Evolutionary conservation across 2,113 vertebrate species (phyloP).

Genomic region (Psittacara wagleri): DNA sequence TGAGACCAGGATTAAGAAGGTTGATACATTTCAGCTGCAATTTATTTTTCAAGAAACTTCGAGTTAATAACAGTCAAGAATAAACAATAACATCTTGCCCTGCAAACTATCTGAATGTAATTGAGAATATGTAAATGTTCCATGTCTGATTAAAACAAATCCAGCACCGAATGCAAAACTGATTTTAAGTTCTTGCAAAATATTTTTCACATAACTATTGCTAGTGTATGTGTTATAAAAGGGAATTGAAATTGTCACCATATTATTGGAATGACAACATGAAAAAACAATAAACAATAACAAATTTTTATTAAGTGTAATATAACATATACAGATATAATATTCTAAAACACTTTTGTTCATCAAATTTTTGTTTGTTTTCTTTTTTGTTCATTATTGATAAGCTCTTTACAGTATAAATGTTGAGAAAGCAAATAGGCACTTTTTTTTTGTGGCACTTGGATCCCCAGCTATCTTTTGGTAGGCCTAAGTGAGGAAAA

Average conservation of each 20-base stretch:
- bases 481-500: background rate
- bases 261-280: background rate
- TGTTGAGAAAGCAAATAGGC: background rate
- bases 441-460: background rate
- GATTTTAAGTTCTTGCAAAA: background rate
- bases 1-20: background rate
- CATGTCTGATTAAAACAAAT: background rate
- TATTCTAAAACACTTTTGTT: background rate
- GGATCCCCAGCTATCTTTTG: background rate
- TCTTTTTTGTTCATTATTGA: background rate
- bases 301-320: background rate
- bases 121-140: background rate
- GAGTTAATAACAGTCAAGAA: background rate
- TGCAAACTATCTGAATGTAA: background rate
- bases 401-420: background rate
- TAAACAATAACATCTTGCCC: background rate
- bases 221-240: background rate
- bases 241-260: background rate
- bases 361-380: background rate
- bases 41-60: background rate
- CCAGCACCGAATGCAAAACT: background rate
- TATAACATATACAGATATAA: background rate
- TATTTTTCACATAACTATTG: background rate
- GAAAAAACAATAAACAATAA: background rate
- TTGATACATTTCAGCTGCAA: background rate